These are phyloP conservation scores for Argyrosomus regius DNA, from an alignment of 2,797 vertebrate species.

Conservation along the genomic window DNA sequence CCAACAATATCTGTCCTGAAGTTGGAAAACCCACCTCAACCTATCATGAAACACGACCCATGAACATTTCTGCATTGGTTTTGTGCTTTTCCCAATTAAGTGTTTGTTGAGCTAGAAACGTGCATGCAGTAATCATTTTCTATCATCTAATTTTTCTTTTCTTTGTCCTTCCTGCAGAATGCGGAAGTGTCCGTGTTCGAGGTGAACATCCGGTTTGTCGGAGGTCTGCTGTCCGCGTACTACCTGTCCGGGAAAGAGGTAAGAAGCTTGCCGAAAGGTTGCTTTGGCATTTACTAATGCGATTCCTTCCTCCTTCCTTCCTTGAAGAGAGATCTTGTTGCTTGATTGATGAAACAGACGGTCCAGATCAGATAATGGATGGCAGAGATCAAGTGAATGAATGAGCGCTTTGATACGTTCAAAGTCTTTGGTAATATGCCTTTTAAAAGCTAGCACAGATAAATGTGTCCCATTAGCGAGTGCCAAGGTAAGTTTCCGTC, in stretches of 20 bases:
- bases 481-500: not conserved
- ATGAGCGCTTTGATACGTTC: slow-evolving; percentile 15
- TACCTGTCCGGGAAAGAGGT: slow-evolving; percentile 99
- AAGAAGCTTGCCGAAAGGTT: slow-evolving; percentile 64
- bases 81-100: slow-evolving; percentile 1
- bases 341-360: slow-evolving; percentile 26
- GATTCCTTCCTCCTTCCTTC: not conserved
- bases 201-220: slow-evolving; percentile 98
- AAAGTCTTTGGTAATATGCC: not conserved
- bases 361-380: not conserved
- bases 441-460: slow-evolving; percentile 16
- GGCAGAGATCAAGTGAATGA: slow-evolving; percentile 18
- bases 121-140: not conserved
- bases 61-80: not conserved
- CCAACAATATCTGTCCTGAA: no score
- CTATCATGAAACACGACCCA: not conserved
- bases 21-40: slow-evolving; percentile 13
- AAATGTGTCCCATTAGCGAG: slow-evolving; percentile 6
- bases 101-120: no score
- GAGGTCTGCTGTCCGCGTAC: slow-evolving; percentile 96
- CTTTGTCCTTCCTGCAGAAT: slow-evolving; percentile 85
- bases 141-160: not conserved
- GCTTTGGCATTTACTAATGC: not conserved
- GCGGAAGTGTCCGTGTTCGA: slow-evolving; percentile 98
- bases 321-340: not conserved